Evolutionary conservation across 2,888 invertebrate genomes (phyloP).

Genomic region (Sylvicola cinctus): DNA sequence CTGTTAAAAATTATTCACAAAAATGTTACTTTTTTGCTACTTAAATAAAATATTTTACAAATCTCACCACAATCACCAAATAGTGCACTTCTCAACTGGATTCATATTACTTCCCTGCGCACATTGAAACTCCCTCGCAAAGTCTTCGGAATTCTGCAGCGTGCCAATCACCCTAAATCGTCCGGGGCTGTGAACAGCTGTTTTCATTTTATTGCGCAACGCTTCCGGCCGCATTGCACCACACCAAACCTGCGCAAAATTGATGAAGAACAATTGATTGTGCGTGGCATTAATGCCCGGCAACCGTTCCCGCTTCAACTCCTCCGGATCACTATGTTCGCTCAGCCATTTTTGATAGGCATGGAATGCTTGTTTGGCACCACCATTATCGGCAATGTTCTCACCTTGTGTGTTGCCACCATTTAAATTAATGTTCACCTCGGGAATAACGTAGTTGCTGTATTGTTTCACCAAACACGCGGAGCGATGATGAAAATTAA

Average conservation of each 20-base stretch:
- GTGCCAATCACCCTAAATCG: slow-evolving; percentile 62
- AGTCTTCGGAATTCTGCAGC: slow-evolving; percentile 55
- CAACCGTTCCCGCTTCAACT: slow-evolving; percentile 31
- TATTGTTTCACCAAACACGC: slow-evolving; percentile 76
- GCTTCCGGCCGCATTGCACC: slow-evolving; percentile 66
- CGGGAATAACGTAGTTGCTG: slow-evolving; percentile 57
- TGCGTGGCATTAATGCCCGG: slow-evolving; percentile 54
- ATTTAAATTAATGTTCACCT: slow-evolving; percentile 53
- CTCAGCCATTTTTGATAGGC: slow-evolving; percentile 63
- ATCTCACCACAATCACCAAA: slow-evolving; percentile 33
- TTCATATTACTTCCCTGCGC: slow-evolving; percentile 59
- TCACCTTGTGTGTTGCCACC: slow-evolving; percentile 67
- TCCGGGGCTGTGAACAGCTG: slow-evolving; percentile 68
- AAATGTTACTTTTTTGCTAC: no score
- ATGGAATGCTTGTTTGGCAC: slow-evolving; percentile 77
- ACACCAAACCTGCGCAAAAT: slow-evolving; percentile 78
- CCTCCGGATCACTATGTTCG: slow-evolving; percentile 27
- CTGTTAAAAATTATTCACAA: no score
- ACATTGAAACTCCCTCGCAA: slow-evolving; percentile 50
- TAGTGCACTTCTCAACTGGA: slow-evolving; percentile 52
- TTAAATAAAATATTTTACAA: no score
- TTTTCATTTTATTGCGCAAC: slow-evolving; percentile 55
- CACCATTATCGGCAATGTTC: slow-evolving; percentile 94
- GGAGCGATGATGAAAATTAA: slow-evolving; percentile 51
- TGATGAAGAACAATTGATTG: slow-evolving; percentile 72